These are phyloP conservation scores for Alexandromys fortis DNA, from an alignment of 2,113 vertebrate species.

Conservation along the genomic window DNA sequence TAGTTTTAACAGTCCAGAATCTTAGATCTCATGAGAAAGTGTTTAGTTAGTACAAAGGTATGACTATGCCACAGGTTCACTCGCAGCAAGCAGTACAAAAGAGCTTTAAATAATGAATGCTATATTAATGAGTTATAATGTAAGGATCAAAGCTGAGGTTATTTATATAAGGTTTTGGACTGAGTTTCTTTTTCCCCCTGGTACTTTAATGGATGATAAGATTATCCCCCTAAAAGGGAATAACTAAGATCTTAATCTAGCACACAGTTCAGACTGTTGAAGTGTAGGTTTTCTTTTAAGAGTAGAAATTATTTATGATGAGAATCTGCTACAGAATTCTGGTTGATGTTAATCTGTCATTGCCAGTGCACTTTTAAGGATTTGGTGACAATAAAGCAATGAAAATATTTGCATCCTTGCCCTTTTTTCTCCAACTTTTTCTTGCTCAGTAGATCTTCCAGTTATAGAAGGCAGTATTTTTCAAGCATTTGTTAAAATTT, in stretches of 20 bases:
- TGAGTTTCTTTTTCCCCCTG: neutral
- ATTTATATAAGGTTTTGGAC: neutral
- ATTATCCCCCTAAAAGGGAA: neutral
- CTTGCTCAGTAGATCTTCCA: conserved; percentile 18
- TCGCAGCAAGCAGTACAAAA: neutral
- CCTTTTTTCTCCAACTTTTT: conserved; percentile 14
- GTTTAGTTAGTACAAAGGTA: conserved; percentile 30
- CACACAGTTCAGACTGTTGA: neutral
- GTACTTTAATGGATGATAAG: neutral
- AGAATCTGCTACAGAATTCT: conserved; percentile 6
- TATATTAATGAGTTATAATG: conserved; percentile 6
- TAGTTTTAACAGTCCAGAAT: conserved; percentile 12
- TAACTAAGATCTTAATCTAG: neutral
- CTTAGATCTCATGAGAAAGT: neutral
- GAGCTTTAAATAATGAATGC: neutral
- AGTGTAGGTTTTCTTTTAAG: neutral
- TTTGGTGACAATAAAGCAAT: conserved; percentile 23
- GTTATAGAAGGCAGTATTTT: conserved; percentile 23
- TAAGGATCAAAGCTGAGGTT: neutral
- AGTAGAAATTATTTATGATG: conserved; percentile 30
- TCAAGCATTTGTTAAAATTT: neutral
- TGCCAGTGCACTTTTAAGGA: conserved; percentile 39
- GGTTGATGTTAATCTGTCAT: conserved; percentile 31
- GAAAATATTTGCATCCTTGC: conserved; percentile 23
- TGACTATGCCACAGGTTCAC: neutral